Conservation (phyloP, 2,113 vertebrate genomes). For the Neogobius melanostomus region DNA sequence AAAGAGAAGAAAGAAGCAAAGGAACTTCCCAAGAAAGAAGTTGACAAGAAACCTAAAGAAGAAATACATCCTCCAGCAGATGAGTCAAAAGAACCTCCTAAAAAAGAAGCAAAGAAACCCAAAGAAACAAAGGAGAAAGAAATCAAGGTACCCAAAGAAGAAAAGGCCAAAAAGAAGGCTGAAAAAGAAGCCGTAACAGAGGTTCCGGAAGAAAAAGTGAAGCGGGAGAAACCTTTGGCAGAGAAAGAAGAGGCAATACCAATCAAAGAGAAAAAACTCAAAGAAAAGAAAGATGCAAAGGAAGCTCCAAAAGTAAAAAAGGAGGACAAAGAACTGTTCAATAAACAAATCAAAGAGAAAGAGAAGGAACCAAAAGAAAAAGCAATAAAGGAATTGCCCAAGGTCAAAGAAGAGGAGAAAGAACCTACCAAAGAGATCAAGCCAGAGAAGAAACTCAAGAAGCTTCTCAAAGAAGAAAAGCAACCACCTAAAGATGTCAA, state of each 20-base stretch:
- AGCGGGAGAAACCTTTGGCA: neutral
- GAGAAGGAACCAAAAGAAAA: neutral
- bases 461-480: too few relatives aligned
- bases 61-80: neutral
- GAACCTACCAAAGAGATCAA: neutral
- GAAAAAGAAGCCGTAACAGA: neutral
- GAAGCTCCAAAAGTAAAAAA: neutral
- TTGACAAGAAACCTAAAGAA: neutral
- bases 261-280: neutral
- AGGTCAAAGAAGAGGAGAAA: neutral
- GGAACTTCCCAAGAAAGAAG: neutral
- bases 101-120: constrained; percentile 1
- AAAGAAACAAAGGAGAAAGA: neutral
- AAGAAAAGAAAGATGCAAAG: neutral
- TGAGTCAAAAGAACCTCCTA: neutral
- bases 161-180: neutral
- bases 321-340: neutral
- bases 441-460: neutral
- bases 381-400: neutral
- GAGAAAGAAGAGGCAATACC: neutral
- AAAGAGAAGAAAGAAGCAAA: neutral
- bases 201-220: neutral
- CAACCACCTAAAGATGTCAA: neutral
- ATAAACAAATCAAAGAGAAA: neutral
- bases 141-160: neutral